Evolutionary conservation across 2,888 invertebrate genomes (phyloP), one percentile per base, ranked within the genome.

Genomic region (Euplexia lucipara): DNA sequence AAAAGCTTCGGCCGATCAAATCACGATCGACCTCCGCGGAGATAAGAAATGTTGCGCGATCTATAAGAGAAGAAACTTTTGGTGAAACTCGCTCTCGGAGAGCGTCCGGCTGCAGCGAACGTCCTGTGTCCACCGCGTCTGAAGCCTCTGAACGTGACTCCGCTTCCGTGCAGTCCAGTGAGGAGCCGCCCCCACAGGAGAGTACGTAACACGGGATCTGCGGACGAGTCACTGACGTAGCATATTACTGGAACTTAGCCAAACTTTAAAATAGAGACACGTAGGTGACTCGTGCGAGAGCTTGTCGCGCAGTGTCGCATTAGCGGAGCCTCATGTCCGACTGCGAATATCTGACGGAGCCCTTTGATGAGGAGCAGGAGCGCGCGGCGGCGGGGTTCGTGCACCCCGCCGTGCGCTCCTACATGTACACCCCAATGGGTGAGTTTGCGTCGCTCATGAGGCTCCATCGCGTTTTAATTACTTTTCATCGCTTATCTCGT

Each of bases 361-460:
- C 94, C 88, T 87, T 90, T 79, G 94, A 93, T 83, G 95, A 93
- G 88, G 92, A 91, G 58, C 92, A 91, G 90, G 94, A 92, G 89
- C 91, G 92, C 79, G 83, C 91, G 89, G 91, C 88, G 86, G 90
- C 86, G 81, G 93, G 91, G 84, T 91, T 85, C 76, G 88, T 92
- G 79, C 95, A 93, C 82, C 95, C 95, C 84, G 95, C 95, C 88
- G 93, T 95, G 88, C 95, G 95, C 90, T 95, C 95, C 89, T 95
- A 94, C 86, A 93, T 95, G 93, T 95, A 95, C 92, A 93, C 94
- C 86, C 91, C 95, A 70, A 92, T 95, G 92, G 95, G 95, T 95
- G 91, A 91, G 95, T 95, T 81, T 74, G 78, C 75, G 84, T 86
- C 86, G 89, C 51, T 82, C 86, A 81, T 88, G 90, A 89, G 89